A percentile compares a stretch with the other conserved stretches of the same genome.
Conservation (phyloP, 1,140 invertebrate genomes). For the Ptiloglossa arizonensis region DNA sequence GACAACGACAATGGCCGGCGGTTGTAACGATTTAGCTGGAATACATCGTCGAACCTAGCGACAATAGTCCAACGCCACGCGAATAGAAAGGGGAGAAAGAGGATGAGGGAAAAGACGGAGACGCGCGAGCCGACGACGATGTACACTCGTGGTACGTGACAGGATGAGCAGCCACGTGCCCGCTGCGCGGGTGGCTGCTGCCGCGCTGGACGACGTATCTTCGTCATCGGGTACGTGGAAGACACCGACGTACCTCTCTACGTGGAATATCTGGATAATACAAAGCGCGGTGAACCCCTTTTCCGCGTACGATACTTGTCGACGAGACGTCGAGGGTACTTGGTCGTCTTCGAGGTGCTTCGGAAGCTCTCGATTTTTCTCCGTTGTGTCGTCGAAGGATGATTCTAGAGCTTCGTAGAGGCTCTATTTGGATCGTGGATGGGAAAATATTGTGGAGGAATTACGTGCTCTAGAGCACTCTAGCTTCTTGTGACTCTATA, state of each 20-base stretch:
- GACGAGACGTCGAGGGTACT: no score
- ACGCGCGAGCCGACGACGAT: conserved; percentile 53
- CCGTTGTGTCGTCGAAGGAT: no score
- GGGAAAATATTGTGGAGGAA: no score
- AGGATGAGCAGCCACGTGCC: conserved; percentile 65
- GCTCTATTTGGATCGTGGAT: no score
- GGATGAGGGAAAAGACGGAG: background rate
- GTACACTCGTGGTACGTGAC: conserved; percentile 62
- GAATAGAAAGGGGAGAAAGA: conserved; percentile 23
- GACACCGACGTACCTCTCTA: conserved; percentile 13
- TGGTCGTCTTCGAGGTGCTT: no score
- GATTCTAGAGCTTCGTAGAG: no score
- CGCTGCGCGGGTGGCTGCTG: conserved; percentile 27
- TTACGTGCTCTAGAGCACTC: no score
- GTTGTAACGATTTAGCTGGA: conserved; percentile 46
- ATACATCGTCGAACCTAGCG: conserved; percentile 24
- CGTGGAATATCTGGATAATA: conserved; percentile 11
- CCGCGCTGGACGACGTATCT: conserved; percentile 26
- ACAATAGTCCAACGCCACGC: conserved; percentile 51
- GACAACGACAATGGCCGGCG: conserved; percentile 48
- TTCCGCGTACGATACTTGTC: background rate
- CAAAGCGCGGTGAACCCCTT: conserved; percentile 10
- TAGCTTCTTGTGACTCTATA: no score
- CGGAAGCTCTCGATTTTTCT: no score
- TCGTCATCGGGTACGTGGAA: conserved; percentile 43